A percentile compares a stretch with the other conserved stretches of the same genome.
These are phyloP conservation scores for Odontothrips loti DNA, from an alignment of 2,888 invertebrate species.

Conservation along the genomic window DNA sequence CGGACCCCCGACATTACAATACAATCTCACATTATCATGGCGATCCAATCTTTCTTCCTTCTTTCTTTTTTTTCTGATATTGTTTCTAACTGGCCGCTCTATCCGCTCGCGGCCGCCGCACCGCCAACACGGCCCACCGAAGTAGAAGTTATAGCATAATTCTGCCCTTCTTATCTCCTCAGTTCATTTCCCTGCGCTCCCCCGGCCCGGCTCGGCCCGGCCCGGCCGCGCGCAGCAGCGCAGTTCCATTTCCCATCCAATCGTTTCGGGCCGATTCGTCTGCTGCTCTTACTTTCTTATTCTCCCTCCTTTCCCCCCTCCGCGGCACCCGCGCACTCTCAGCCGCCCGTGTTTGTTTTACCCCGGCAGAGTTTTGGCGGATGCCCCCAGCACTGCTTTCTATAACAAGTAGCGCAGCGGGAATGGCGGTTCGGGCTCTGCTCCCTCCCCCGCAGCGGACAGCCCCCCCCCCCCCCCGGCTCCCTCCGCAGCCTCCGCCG, in stretches of 20 bases:
- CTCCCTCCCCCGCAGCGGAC: not conserved
- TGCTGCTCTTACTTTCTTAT: not conserved
- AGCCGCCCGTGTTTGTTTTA: not conserved
- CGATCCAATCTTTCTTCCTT: no score
- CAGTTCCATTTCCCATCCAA: not conserved
- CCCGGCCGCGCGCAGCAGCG: not conserved
- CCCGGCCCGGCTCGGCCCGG: not conserved
- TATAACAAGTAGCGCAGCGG: no score
- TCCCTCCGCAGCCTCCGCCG: not conserved
- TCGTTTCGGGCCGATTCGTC: constrained; percentile 3
- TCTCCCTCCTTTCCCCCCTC: not conserved
- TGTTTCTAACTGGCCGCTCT: not conserved
- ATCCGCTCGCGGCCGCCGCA: not conserved
- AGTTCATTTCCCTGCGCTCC: not conserved
- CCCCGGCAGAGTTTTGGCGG: not conserved
- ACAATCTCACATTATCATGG: not conserved
- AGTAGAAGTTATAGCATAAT: constrained; percentile 25
- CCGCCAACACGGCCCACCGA: constrained; percentile 7
- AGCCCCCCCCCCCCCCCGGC: not conserved
- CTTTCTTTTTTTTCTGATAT: not conserved
- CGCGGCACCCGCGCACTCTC: not conserved
- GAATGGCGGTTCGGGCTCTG: not conserved
- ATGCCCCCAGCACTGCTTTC: no score
- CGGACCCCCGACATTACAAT: not conserved
- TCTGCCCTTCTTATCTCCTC: constrained; percentile 11